Percentiles rank a stretch among this genome's conserved stretches.
These are phyloP conservation scores for Hanleya hanleyi DNA, from an alignment of 2,888 invertebrate species.

Conservation along the genomic window DNA sequence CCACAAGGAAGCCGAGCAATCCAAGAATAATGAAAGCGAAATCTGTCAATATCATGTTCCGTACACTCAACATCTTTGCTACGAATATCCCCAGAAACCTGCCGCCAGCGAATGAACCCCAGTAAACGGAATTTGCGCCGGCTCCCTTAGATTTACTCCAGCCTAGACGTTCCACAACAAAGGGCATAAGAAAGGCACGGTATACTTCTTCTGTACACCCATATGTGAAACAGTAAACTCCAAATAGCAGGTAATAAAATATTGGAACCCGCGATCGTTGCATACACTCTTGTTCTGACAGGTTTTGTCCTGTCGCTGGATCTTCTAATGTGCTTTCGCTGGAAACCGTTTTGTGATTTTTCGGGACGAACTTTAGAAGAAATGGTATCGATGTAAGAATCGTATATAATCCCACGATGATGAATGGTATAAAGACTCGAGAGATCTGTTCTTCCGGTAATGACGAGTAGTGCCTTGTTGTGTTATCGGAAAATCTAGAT, in stretches of 20 bases:
- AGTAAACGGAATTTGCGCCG: not conserved
- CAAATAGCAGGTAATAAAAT: not conserved
- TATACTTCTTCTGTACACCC: not conserved
- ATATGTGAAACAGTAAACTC: not conserved
- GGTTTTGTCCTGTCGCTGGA: not conserved
- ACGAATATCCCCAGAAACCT: not conserved
- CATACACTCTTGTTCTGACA: too few relatives aligned
- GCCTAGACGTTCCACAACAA: not conserved
- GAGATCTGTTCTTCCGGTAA: not conserved
- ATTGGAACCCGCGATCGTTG: too few relatives aligned
- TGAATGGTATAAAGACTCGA: not conserved
- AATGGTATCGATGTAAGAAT: not conserved
- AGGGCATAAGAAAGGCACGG: not conserved
- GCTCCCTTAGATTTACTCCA: not conserved
- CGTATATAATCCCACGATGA: not conserved
- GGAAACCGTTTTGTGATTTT: not conserved
- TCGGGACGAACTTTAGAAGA: not conserved
- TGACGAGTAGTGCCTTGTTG: not conserved
- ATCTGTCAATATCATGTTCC: constrained; percentile 1
- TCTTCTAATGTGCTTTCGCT: not conserved
- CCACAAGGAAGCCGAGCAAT: not conserved
- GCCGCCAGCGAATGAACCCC: not conserved
- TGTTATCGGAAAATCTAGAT: not conserved
- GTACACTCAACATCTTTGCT: not conserved
- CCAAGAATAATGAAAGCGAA: not conserved